Conservation (phyloP, 1,140 invertebrate species). For the Popillia japonica region DNA sequence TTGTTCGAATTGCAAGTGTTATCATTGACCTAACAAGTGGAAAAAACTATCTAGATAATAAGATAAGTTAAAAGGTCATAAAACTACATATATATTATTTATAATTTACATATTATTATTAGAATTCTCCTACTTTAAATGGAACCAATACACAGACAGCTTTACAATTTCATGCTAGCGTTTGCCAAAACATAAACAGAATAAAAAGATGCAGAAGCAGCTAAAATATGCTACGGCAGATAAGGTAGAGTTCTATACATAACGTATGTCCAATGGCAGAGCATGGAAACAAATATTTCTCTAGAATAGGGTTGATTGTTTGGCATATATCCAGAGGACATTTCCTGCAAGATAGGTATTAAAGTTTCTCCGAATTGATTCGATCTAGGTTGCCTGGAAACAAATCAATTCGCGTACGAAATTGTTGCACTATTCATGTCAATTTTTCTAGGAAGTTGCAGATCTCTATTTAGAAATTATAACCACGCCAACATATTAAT, state of each 20-base stretch:
- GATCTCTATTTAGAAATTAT: too few relatives aligned
- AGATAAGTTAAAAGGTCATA: too few relatives aligned
- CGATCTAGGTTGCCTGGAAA: not conserved
- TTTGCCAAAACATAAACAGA: not conserved
- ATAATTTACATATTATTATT: too few relatives aligned
- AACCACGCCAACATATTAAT: too few relatives aligned
- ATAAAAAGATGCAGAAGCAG: not conserved
- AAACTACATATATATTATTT: too few relatives aligned
- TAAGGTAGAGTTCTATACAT: not conserved
- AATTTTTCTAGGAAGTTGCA: too few relatives aligned
- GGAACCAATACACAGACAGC: too few relatives aligned
- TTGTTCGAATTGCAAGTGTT: too few relatives aligned
- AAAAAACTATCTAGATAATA: too few relatives aligned
- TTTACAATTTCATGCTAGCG: not conserved
- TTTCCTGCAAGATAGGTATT: slow-evolving; percentile 10
- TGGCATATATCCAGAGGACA: slow-evolving; percentile 18
- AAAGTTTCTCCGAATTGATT: not conserved
- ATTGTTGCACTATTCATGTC: too few relatives aligned
- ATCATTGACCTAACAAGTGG: too few relatives aligned
- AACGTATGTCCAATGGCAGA: not conserved
- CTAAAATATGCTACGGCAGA: not conserved
- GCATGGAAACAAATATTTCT: not conserved
- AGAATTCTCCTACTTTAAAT: too few relatives aligned
- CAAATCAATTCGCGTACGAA: slow-evolving; percentile 14
- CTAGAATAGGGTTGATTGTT: not conserved